Evolutionary conservation across 1,140 invertebrate genomes (phyloP).

Genomic region (Physella acuta): DNA sequence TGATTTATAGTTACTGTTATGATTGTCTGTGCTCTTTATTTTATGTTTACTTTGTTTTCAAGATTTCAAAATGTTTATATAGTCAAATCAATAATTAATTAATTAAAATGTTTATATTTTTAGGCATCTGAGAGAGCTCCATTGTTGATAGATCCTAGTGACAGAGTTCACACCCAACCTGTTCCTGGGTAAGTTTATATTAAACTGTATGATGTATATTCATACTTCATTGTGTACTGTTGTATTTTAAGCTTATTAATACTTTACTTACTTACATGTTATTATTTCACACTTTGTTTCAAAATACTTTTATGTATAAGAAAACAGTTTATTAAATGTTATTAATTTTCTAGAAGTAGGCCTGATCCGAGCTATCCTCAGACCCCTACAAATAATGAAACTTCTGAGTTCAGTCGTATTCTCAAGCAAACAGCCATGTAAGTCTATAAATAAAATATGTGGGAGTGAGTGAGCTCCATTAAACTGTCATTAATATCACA

Average conservation of each 20-base stretch:
- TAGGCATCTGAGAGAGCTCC: constrained; percentile 17
- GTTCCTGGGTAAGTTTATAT: constrained; percentile 10
- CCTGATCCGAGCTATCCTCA: constrained; percentile 5
- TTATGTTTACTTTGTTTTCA: too few species aligned
- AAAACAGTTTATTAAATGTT: too few species aligned
- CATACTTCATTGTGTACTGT: not conserved
- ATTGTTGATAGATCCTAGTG: constrained; percentile 14
- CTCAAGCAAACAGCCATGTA: constrained; percentile 24
- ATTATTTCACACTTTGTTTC: too few species aligned
- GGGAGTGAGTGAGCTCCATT: too few species aligned
- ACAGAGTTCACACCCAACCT: constrained; percentile 11
- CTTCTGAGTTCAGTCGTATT: constrained; percentile 22
- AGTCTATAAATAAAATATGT: not conserved
- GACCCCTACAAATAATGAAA: constrained; percentile 14
- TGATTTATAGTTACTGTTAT: too few species aligned
- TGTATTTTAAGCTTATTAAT: not conserved
- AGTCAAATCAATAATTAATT: too few species aligned
- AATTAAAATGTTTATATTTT: too few species aligned
- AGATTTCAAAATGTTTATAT: too few species aligned
- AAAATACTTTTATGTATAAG: too few species aligned
- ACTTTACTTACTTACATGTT: too few species aligned
- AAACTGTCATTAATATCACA: too few species aligned
- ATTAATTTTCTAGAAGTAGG: not conserved
- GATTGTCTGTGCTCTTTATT: too few species aligned
- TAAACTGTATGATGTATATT: not conserved